phyloP scores from a whole-genome alignment of 2,888 invertebrate genomes.

The Drosophila mercatorum region DNA sequence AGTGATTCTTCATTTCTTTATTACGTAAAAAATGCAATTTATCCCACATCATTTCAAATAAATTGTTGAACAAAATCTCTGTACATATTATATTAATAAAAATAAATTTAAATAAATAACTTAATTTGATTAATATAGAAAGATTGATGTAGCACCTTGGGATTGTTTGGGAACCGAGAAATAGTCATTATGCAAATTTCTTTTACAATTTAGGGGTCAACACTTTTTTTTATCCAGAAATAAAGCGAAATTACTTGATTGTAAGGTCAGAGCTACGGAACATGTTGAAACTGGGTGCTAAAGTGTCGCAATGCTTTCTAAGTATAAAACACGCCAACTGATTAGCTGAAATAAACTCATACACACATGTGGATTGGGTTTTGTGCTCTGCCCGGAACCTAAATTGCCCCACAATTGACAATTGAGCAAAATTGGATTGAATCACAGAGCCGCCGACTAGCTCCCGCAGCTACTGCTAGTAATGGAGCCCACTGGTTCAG shows the following conservation, averaged over 20 bases:
- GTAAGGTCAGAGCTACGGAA: constrained; percentile 29
- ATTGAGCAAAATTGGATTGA: constrained; percentile 75
- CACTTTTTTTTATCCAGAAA: constrained; percentile 15
- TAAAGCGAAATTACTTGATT: constrained; percentile 21
- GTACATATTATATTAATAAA: neutral
- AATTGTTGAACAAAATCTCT: neutral
- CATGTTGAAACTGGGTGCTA: constrained; percentile 43
- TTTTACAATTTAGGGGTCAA: constrained; percentile 42
- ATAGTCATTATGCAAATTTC: constrained; percentile 23
- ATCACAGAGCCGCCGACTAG: constrained; percentile 53
- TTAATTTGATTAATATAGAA: constrained; percentile 2
- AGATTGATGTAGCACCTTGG: neutral
- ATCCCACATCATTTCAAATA: neutral
- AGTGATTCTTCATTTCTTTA: neutral
- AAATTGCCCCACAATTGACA: constrained; percentile 76
- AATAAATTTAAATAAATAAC: constrained; percentile 6
- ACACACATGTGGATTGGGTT: constrained; percentile 38
- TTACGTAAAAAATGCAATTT: neutral
- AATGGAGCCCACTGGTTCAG: constrained; percentile 52
- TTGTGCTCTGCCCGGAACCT: constrained; percentile 54
- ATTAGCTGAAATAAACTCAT: constrained; percentile 61
- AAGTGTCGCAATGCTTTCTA: constrained; percentile 53
- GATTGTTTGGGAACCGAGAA: constrained; percentile 2
- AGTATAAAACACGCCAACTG: constrained; percentile 36
- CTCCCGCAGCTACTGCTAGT: constrained; percentile 35